Base-by-base conservation (phyloP, 2,888 invertebrate species). In the Eupsilia transversa region DNA sequence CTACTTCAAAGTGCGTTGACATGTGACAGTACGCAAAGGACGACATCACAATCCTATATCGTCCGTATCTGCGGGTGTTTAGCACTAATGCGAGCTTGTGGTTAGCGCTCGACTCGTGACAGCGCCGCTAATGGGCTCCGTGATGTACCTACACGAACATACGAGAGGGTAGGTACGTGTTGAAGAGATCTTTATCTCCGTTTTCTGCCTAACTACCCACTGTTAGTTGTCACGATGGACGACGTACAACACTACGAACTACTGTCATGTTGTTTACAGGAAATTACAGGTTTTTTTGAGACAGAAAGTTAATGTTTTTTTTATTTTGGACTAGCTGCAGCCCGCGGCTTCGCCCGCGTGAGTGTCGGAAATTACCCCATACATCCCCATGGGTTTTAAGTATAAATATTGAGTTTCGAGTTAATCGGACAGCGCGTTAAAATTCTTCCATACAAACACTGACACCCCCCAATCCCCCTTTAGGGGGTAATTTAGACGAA, bases 121-220 rank as follows among this genome's bases (percentile, higher is more conserved):
- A 80, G 63, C 79, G 64, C 43, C 71, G 63, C 85, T 86, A 86
- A 86, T 86, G 86, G 86, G 73, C 76, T 56, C 67, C 38, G 63
- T 68, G 77, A 83, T 79, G 76, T 80, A 80, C 82, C 61, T 59
- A 49, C 57, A 66, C 57, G 46, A 27, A 66, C 60, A 46, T 30
- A 49, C 49, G 56, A 71, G 54, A 46, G 46, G 65, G 27, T 52
- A 54, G 66, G 54, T 68, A 77, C 49, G 78, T 67, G 79, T 74
- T 79, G 52, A 56, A 83, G 63, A 74, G 61, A 60, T 66, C 72
- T 79, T 79, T 75, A 66, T 79, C 65, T 64, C 59, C 64, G 75
- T 75, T 79, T 72, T 70, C 38, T n/a, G n/a, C n/a, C n/a, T 68
- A 78, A 70, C 72, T 77, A 74, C 73, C 69, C 65, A 30, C 65